phyloP scores from a whole-genome alignment of 2,888 invertebrate species.

The Orthonevra nobilis region DNA sequence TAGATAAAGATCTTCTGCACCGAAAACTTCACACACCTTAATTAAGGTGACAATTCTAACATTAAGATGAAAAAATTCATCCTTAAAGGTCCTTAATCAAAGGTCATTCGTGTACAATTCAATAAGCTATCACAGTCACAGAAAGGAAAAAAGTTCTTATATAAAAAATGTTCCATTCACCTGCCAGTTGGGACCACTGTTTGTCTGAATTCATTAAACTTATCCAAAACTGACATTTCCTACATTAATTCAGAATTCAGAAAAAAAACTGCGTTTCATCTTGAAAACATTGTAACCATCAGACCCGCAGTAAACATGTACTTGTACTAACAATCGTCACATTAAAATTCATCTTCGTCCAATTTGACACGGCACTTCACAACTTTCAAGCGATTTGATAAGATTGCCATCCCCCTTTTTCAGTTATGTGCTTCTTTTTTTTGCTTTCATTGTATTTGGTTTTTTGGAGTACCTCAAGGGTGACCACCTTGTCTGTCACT shows the following conservation, averaged over 20 bases:
- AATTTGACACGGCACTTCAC: constrained; percentile 70
- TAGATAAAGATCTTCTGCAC: too few species aligned
- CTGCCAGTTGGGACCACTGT: constrained; percentile 37
- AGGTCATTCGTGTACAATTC: too few species aligned
- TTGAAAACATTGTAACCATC: too few species aligned
- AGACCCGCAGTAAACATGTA: not conserved
- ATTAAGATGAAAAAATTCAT: too few species aligned
- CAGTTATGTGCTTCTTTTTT: not conserved
- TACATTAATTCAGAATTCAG: constrained; percentile 45
- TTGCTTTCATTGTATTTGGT: not conserved
- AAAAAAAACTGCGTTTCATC: too few species aligned
- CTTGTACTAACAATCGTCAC: constrained; percentile 13
- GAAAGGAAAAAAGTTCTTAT: too few species aligned
- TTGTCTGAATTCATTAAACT: constrained; percentile 58
- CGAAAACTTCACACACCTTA: too few species aligned
- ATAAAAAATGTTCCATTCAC: constrained; percentile 37
- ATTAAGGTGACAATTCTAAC: too few species aligned
- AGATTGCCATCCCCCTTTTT: constrained; percentile 55
- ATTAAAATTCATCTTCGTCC: constrained; percentile 70
- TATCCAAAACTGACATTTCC: constrained; percentile 40
- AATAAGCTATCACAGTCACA: too few species aligned
- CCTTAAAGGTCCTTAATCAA: too few species aligned
- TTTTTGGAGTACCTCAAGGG: constrained; percentile 49
- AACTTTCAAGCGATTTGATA: constrained; percentile 66
- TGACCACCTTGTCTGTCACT: constrained; percentile 67